These are phyloP conservation scores for Tridacna crocea DNA, from an alignment of 2,888 invertebrate genomes.

Conservation along the genomic window DNA sequence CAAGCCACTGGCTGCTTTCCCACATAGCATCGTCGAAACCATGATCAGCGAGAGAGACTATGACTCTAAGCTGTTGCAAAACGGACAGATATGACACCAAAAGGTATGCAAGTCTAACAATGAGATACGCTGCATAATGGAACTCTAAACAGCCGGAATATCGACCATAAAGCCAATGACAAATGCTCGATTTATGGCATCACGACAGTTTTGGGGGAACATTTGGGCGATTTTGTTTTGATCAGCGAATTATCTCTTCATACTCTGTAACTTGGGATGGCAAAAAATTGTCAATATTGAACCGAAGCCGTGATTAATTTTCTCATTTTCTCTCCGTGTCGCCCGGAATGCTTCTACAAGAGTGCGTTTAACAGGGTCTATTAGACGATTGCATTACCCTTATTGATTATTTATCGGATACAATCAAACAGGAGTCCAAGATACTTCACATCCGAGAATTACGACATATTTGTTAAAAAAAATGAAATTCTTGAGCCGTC, in stretches of 20 bases:
- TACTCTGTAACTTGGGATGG: conserved; percentile 4
- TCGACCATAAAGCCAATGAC: background rate
- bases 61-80: no score
- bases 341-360: conserved; percentile 50
- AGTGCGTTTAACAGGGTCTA: conserved; percentile 43
- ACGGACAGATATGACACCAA: no score
- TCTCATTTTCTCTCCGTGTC: conserved; percentile 53
- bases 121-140: background rate
- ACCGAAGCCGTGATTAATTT: conserved; percentile 60
- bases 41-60: no score
- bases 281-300: conserved; percentile 55
- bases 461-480: no score
- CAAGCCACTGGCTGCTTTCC: no score
- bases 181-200: background rate
- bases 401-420: conserved; percentile 50
- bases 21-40: no score
- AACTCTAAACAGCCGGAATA: background rate
- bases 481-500: no score
- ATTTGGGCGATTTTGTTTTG: conserved; percentile 14
- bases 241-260: conserved; percentile 24
- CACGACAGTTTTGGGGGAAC: background rate
- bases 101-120: background rate
- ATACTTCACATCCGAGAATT: background rate
- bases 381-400: conserved; percentile 56
- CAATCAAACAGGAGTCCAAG: background rate